Conservation (phyloP, 2,888 invertebrate genomes). For the Eupithecia insigniata region DNA sequence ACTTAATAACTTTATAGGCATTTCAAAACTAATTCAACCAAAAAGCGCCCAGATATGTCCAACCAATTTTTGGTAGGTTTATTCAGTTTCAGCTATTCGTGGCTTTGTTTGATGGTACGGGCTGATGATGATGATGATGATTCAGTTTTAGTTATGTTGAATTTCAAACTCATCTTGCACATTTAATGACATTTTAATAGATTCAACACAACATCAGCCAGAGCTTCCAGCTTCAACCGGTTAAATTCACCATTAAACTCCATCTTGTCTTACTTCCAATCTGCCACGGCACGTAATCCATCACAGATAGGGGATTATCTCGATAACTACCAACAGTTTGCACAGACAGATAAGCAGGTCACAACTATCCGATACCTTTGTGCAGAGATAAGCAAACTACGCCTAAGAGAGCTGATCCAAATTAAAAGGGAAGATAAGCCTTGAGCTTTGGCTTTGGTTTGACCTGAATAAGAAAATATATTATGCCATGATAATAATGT, state of each 20-base stretch:
- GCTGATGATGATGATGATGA: too few species aligned
- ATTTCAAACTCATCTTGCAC: not conserved
- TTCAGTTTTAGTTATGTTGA: not conserved
- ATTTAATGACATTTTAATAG: not conserved
- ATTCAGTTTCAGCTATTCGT: too few species aligned
- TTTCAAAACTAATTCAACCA: too few species aligned
- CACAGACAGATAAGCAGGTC: not conserved
- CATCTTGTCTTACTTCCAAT: conserved; percentile 3
- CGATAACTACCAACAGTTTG: conserved; percentile 6
- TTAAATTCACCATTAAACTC: not conserved
- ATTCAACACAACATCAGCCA: not conserved
- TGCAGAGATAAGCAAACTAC: not conserved
- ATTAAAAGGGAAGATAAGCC: not conserved
- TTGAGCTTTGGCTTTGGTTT: not conserved
- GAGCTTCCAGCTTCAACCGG: not conserved
- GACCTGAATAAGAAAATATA: not conserved
- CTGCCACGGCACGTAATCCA: not conserved
- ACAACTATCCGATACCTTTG: not conserved
- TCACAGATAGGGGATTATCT: not conserved
- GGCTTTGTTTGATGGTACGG: too few species aligned
- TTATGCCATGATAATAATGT: too few species aligned
- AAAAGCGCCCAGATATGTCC: too few species aligned
- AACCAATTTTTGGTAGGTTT: too few species aligned
- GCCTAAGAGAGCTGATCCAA: not conserved
- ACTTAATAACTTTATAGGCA: too few species aligned